These are phyloP conservation scores for Drosophila flavopinicola DNA, from an alignment of 2,888 invertebrate genomes.

Conservation along the genomic window DNA sequence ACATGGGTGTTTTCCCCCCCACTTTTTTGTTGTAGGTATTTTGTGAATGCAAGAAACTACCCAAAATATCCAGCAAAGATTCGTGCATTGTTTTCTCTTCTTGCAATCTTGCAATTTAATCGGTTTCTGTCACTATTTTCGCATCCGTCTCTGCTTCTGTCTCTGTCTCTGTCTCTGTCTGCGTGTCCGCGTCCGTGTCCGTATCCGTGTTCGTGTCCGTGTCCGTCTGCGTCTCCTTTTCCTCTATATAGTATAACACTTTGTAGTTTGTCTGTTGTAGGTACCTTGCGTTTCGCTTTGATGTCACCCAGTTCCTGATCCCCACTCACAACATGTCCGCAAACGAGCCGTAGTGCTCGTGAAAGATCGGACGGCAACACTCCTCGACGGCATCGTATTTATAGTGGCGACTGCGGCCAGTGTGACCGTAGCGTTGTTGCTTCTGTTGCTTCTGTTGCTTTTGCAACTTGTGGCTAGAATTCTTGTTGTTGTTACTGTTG, in stretches of 20 bases:
- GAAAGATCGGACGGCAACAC: slow-evolving; percentile 82
- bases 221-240: slow-evolving; percentile 14
- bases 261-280: slow-evolving; percentile 68
- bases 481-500: slow-evolving; percentile 35
- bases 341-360: slow-evolving; percentile 79
- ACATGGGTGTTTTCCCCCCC: slow-evolving; percentile 9
- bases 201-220: not conserved
- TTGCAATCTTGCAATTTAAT: slow-evolving; percentile 4
- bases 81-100: not conserved
- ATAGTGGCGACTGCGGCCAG: slow-evolving; percentile 65
- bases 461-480: slow-evolving; percentile 28
- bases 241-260: slow-evolving; percentile 45
- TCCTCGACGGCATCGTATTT: slow-evolving; percentile 80
- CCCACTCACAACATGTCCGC: slow-evolving; percentile 71
- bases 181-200: not conserved
- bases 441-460: slow-evolving; percentile 18
- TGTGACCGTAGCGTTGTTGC: slow-evolving; percentile 46
- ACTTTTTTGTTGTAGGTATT: slow-evolving; percentile 4
- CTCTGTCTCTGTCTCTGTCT: slow-evolving; percentile 1
- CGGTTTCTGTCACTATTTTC: not conserved
- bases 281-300: slow-evolving; percentile 66
- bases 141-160: not conserved
- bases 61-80: slow-evolving; percentile 31
- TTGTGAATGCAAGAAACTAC: slow-evolving; percentile 29
- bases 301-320: slow-evolving; percentile 14